Base-by-base conservation (phyloP, 2,888 invertebrate species). In the Heliconius hortense region DNA sequence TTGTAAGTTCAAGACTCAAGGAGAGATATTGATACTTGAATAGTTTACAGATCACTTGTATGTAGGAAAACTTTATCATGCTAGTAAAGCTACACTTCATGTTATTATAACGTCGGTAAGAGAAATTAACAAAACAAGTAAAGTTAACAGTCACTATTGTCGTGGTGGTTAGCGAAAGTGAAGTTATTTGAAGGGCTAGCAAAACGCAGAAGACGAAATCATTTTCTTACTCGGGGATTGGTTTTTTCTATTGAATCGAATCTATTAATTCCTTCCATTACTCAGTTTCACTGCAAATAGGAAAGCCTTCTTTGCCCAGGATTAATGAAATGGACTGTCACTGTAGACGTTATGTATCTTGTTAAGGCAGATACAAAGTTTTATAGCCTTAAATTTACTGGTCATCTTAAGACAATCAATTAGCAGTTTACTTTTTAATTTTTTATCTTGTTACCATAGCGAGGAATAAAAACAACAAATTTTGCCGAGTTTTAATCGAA, bases 311-410 rank as follows among this genome's bases (percentile, higher is more conserved):
- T 31, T 31, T 24, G 39, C 39, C 24, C 66, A 7, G 39, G 66
- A 66, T 43, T 66, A 66, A 66, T 66, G 66, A 43, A 66, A 3
- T 66, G 24, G 66, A 66, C 39, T 39, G 66, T 66, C 66, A 24
- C 66, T 43, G 8, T 15, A 13, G 18, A 64, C 7, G 24, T 24
- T 56, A n/a, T n/a, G 3, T 56, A 35, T 24, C 66, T 66, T 7
- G 24, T 43, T 10, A 15, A 39, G 24, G 24, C 39, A 24, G 64
- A 64, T 64, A 39, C 24, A 39, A 64, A 64, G 35, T 64, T 31
- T n/a, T 31, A 62, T 26, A 62, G 7, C 13, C 15, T 62, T 56
- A 56, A 56, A 56, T 56, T 26, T 60, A 15, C 26, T 7, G 60
- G 21, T 63, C 62, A 62, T 28, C 62, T 63, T 31, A 31, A 48